Base-by-base conservation (phyloP, 2,888 invertebrate species). In the Ectemnius cavifrons region DNA sequence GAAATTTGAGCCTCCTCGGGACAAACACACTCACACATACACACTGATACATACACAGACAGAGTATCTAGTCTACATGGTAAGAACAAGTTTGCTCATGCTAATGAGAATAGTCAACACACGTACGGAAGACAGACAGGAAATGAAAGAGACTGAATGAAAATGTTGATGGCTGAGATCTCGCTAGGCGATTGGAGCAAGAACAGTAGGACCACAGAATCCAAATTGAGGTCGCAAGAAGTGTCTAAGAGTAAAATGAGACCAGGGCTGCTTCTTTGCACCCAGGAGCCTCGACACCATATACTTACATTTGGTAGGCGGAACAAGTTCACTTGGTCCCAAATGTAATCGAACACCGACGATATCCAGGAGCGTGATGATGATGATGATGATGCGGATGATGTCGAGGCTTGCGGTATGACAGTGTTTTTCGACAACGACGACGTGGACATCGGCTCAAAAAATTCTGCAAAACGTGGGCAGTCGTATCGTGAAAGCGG, bases 311-410 rank as follows among this genome's bases (percentile, higher is more conserved):
- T 88, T 66, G 88, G 74, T 71, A 88, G 85, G 47, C 90, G 88
- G 84, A 91, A 91, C 84, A 89, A 85, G 89, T 88, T 91, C 86
- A 91, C 89, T 89, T 91, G 90, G 83, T 89, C 88, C 91, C 91
- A 90, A 91, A 91, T 87, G 88, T 89, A 91, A 88, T 89, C 88
- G 87, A 91, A 88, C 86, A 91, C 81, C 75, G 89, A 89, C 81
- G 90, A 89, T 85, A 91, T 89, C 90, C 91, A 91, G 85, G 91
- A 90, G 75, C 90, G 89, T 84, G 89, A 87, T 67, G 91, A 87
- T 84, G 90, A 85, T 83, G 47, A n/a, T 6, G 52, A 52, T 52
- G 52, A 52, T 52, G n/a, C 4, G 5, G 52, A 52, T 16, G 52
- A 16, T 52, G 52, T 16, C 52, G 52, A 52, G 52, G 88, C 84